Percentiles rank a stretch among this genome's conserved stretches.
phyloP scores from a whole-genome alignment of 2,888 invertebrate species.

The Esperia sulphurella region DNA sequence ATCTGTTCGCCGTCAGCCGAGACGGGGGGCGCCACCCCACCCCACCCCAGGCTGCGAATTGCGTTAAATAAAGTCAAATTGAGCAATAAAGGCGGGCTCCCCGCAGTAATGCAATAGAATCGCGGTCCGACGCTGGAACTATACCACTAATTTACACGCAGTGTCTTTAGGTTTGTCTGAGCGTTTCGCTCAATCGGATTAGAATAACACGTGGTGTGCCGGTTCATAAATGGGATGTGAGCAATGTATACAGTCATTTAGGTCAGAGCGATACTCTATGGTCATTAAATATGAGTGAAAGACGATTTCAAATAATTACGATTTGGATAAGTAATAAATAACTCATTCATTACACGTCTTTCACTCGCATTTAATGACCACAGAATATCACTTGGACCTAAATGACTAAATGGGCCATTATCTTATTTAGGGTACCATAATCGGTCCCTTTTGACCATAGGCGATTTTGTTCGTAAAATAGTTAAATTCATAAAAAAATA shows the following conservation, averaged over 20 bases:
- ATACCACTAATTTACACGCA: constrained; percentile 58
- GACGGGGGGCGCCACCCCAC: constrained; percentile 33
- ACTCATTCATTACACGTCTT: no score
- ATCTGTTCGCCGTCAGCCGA: constrained; percentile 71
- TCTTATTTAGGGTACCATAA: no score
- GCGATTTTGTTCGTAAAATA: no score
- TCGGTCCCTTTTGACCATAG: no score
- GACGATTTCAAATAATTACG: no score
- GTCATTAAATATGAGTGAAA: no score
- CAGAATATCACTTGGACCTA: no score
- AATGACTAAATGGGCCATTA: no score
- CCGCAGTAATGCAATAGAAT: constrained; percentile 71
- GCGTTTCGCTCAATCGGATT: constrained; percentile 7
- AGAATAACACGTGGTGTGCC: constrained; percentile 5
- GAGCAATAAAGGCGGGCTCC: constrained; percentile 76
- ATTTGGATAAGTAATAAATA: no score
- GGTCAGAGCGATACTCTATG: not conserved
- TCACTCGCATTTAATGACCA: no score
- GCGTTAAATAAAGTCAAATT: constrained; percentile 79
- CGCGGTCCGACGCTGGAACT: constrained; percentile 51
- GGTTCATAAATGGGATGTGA: not conserved
- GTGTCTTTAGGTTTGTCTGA: constrained; percentile 20
- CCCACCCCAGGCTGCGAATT: constrained; percentile 38
- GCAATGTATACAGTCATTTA: not conserved
- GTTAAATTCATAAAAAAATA: no score